Evolutionary conservation across 2,113 vertebrate species (phyloP).

Genomic region (human (Homo sapiens)): GRCh38 chr13:35949501-35950000

Average conservation of each 20-base stretch:
- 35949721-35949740: neutral
- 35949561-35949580: neutral
- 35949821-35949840: neutral
- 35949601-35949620: neutral
- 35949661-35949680: neutral
- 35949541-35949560: neutral
- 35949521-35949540: neutral
- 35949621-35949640: neutral
- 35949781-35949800: neutral
- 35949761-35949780: neutral
- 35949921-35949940: conserved; percentile 36
- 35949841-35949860: conserved; percentile 42
- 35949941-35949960: conserved; percentile 19
- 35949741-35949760: neutral
- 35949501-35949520: neutral
- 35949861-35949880: conserved; percentile 44
- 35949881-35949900: conserved; percentile 35
- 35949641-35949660: neutral
- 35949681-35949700: neutral
- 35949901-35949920: conserved; percentile 19
- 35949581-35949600: neutral
- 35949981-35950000: neutral
- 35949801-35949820: neutral
- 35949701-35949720: neutral
- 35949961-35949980: neutral